Percentiles rank a stretch among this genome's conserved stretches.
phyloP scores from a whole-genome alignment of 2,888 invertebrate species.

The Stenurella melanura region DNA sequence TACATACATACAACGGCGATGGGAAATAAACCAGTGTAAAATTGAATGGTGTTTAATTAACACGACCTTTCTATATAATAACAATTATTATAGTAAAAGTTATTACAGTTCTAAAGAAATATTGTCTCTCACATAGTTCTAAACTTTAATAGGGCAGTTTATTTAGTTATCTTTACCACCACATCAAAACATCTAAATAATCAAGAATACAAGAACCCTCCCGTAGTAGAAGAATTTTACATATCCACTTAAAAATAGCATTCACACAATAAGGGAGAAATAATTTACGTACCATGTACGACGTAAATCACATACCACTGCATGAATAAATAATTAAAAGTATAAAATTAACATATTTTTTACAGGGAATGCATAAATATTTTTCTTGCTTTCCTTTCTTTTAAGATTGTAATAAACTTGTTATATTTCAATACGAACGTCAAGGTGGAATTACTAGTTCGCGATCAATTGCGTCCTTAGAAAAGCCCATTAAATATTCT shows the following conservation, averaged over 20 bases:
- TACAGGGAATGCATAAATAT: background rate
- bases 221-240: background rate
- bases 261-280: background rate
- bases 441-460: constrained; percentile 26
- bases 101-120: too few species aligned
- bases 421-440: constrained; percentile 27
- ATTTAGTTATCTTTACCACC: background rate
- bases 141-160: too few species aligned
- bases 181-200: background rate
- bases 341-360: constrained; percentile 7
- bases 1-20: too few species aligned
- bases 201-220: background rate
- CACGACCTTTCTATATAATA: too few species aligned
- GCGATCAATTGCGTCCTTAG: constrained; percentile 36
- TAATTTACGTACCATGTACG: background rate
- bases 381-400: background rate
- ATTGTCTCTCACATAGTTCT: too few species aligned
- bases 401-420: constrained; percentile 24
- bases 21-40: too few species aligned
- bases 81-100: too few species aligned
- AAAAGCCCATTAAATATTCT: constrained; percentile 38
- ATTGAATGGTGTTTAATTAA: too few species aligned
- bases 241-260: background rate
- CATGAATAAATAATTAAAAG: constrained; percentile 8
- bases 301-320: background rate